Base-by-base conservation (phyloP, 2,113 vertebrate species). In the Passer montanus region DNA sequence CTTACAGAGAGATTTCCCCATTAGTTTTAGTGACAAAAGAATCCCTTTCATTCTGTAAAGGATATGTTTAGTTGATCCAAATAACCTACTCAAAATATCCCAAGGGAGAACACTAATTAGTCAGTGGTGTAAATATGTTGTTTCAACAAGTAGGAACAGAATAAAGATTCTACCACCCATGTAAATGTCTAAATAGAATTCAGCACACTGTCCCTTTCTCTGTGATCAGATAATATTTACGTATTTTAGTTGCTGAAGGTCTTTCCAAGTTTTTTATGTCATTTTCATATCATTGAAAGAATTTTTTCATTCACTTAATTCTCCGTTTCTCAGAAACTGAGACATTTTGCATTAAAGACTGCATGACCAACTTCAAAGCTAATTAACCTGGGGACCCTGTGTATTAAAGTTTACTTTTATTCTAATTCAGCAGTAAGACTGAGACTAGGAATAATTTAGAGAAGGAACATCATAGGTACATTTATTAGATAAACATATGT, bases 271-370 rank as follows among this genome's bases (percentile, higher is more conserved):
- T 93, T 94, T 93, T 87, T 59, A 31, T 78, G 56, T 75, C 5
- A 69, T 94, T 95, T 95, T 80, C 18, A 56, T 84, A 81, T 62
- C 55, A 83, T 39, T 90, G 66, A 94, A 91, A 94, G 18, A 80
- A 80, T 52, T 75, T 90, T 92, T 89, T 66, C 31, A 39, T 93
- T 94, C 24, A 89, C 92, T 97, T 94, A 89, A 94, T 90, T 60
- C 22, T 85, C 33, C 35, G 7, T 52, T 94, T 86, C 55, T 92
- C 87, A 78, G 55, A 87, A 93, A 80, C 3, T 16, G 27, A 94
- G 60, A 50, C 6, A 44, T 83, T 96, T 90, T 90, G 15, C 63
- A 47, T 85, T 91, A 90, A 85, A 90, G n/a, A 72, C 50, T 67
- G 8, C 43, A 35, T 83, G 58, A 83, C 46, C 33, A 89, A 11